Percentiles rank a stretch among this genome's conserved stretches.
phyloP scores from a whole-genome alignment of 2,888 invertebrate genomes.

The Diloba caeruleocephala region DNA sequence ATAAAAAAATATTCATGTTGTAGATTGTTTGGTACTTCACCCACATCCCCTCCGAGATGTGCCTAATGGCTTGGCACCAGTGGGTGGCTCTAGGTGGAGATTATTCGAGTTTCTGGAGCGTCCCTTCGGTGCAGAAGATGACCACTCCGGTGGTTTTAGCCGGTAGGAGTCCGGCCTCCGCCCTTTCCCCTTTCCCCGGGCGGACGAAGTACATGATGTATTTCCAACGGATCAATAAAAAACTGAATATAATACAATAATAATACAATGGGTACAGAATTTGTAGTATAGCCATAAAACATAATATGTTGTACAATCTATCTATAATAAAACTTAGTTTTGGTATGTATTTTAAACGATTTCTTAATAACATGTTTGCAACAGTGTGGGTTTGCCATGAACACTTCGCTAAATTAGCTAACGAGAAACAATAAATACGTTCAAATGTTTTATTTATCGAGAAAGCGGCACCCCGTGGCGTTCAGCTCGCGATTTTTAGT shows the following conservation, averaged over 20 bases:
- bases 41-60: too few relatives aligned
- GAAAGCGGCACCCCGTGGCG: slow-evolving; percentile 32
- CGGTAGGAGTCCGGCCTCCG: too few relatives aligned
- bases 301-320: slow-evolving; percentile 17
- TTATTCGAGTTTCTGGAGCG: too few relatives aligned
- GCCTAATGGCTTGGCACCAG: too few relatives aligned
- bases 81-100: too few relatives aligned
- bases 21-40: slow-evolving; percentile 10
- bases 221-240: too few relatives aligned
- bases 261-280: slow-evolving; percentile 20
- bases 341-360: slow-evolving; percentile 23
- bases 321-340: slow-evolving; percentile 27
- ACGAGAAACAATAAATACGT: slow-evolving; percentile 1
- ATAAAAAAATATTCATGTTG: slow-evolving; percentile 44
- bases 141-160: too few relatives aligned
- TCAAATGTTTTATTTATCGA: slow-evolving; percentile 28
- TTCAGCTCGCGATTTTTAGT: slow-evolving; percentile 1
- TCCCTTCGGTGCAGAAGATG: too few relatives aligned
- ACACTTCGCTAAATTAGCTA: slow-evolving; percentile 6
- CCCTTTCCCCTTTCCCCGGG: too few relatives aligned
- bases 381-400: slow-evolving; percentile 7
- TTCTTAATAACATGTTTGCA: slow-evolving; percentile 26
- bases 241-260: too few relatives aligned
- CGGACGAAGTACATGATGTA: too few relatives aligned
- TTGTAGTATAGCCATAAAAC: slow-evolving; percentile 19